phyloP scores from a whole-genome alignment of 2,797 vertebrate species.

The Melanotaenia parkinsoni region DNA sequence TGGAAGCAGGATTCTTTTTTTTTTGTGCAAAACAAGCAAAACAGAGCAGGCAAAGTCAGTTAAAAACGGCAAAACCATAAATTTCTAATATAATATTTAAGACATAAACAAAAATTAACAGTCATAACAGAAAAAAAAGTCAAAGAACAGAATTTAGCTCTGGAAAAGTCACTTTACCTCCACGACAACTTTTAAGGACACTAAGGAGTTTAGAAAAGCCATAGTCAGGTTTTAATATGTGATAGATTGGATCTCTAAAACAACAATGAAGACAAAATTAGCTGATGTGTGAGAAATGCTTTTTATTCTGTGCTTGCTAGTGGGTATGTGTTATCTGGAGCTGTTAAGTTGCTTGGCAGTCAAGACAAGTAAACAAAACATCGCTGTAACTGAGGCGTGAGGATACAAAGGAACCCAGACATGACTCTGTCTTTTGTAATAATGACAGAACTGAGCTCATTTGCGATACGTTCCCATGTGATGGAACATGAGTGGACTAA shows the following conservation, averaged over 20 bases:
- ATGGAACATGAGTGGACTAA: background rate
- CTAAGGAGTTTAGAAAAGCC: background rate
- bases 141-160: background rate
- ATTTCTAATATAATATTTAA: no score
- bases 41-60: background rate
- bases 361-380: conserved; percentile 1
- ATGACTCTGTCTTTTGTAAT: background rate
- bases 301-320: background rate
- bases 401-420: background rate
- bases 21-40: no score
- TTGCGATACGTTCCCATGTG: background rate
- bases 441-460: background rate
- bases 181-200: background rate
- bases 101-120: background rate
- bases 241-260: background rate
- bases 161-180: background rate
- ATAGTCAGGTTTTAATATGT: background rate
- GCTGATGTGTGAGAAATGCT: background rate
- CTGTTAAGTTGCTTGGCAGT: background rate
- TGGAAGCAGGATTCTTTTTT: background rate
- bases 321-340: background rate
- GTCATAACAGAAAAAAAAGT: background rate
- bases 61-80: background rate
- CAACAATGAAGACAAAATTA: conserved; percentile 4
- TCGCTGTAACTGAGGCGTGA: background rate